Base-by-base conservation (phyloP, 2,888 invertebrate species). In the Noctua pronuba region DNA sequence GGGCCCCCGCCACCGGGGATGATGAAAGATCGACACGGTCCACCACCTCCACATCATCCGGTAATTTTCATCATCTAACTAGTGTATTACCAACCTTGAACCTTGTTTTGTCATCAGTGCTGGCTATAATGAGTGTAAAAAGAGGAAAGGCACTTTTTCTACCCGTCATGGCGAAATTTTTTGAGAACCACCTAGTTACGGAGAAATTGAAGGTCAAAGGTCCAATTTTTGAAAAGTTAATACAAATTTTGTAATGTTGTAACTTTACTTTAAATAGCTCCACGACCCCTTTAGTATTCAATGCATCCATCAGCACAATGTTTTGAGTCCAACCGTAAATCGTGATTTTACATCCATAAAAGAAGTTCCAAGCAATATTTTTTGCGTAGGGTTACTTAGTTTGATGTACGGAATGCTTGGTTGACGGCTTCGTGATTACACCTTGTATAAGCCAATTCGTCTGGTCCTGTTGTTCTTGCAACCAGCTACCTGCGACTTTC, bases 11-110 rank as follows among this genome's bases (percentile, higher is more conserved):
- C 95, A 0, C 95, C 97, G 31, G 97, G 97, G 8, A 95, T 97
- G 94, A 97, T 97, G 97, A 97, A 97, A 92, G 97, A 97, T 77
- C 96, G 97, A 89, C 96, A 96, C 86, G 97, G 97, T 1, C 97
- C 97, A 4, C 96, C 96, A 7, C 95, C 96, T 16, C 96, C 95
- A 2, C 97, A 96, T 84, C 97, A 97, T 86, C 96, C 96, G 93
- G 97, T 97, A 90, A 93, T 84, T 80, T 18, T 18, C 28, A 41
- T 65, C 41, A 0, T 62, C 21, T 60, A 0, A 35, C 21, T 60
- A 31, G 18, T 55, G 2, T 0, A n/a, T 24, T n/a, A 55, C 52
- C 52, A 55, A 55, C 52, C 11, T 55, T 55, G 28, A 55, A 55
- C 52, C 11, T 55, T 55, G 28, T 7, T 28, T 28, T 58, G 1